phyloP scores from a whole-genome alignment of 2,888 invertebrate genomes.

The Polymixis lichenea region DNA sequence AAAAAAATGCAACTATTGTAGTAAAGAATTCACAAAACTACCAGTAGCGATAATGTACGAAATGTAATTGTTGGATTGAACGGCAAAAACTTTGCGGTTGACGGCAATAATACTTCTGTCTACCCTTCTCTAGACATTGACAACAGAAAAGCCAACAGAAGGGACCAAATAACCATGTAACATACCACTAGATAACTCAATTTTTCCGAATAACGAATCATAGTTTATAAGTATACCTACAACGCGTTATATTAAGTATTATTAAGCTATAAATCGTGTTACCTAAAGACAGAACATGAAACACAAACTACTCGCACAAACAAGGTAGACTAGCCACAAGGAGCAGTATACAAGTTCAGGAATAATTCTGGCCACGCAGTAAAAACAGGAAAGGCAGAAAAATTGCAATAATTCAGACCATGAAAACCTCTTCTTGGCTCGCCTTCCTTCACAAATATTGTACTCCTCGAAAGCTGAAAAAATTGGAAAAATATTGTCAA shows the following conservation, averaged over 20 bases:
- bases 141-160: neutral
- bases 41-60: neutral
- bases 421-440: conserved; percentile 51
- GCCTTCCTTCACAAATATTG: conserved; percentile 66
- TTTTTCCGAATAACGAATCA: neutral
- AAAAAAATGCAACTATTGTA: neutral
- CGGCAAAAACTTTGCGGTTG: neutral
- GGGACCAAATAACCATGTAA: conserved; percentile 15
- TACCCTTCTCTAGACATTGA: neutral
- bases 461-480: conserved; percentile 70
- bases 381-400: conserved; percentile 2
- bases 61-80: neutral
- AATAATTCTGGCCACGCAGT: conserved; percentile 53
- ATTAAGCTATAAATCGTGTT: neutral
- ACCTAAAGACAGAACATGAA: conserved; percentile 69
- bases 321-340: conserved; percentile 65
- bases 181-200: neutral
- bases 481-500: neutral
- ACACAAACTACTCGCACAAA: conserved; percentile 67
- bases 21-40: neutral
- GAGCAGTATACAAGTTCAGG: conserved; percentile 68
- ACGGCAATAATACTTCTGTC: neutral
- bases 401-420: neutral
- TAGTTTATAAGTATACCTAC: neutral
- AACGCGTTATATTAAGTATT: neutral